phyloP scores from a whole-genome alignment of 2,797 vertebrate genomes.

The Bufotes viridis region DNA sequence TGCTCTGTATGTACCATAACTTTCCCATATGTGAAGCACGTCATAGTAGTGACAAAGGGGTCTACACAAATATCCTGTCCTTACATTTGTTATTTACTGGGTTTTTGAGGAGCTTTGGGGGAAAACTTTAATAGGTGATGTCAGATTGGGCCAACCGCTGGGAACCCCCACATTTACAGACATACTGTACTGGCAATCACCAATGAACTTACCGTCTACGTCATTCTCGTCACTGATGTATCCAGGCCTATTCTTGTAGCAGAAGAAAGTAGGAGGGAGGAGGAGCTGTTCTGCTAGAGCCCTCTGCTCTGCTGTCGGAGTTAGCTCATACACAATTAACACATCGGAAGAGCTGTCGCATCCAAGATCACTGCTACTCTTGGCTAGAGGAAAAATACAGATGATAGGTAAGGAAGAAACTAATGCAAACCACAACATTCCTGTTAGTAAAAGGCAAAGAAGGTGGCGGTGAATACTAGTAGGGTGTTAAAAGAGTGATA shows the following conservation, averaged over 20 bases:
- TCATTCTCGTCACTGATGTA: constrained; percentile 87
- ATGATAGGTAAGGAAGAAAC: neutral
- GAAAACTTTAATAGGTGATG: too few species aligned
- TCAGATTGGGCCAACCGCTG: too few species aligned
- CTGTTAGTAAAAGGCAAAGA: neutral
- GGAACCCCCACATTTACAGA: too few species aligned
- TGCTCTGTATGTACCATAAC: neutral
- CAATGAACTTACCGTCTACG: constrained; percentile 84
- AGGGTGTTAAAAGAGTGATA: neutral
- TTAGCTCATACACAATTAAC: constrained; percentile 83
- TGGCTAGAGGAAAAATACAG: neutral
- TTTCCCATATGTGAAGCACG: neutral
- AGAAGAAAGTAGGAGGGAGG: constrained; percentile 93
- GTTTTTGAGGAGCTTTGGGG: too few species aligned
- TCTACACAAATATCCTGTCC: too few species aligned
- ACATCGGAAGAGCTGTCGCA: constrained; percentile 78
- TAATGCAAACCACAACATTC: neutral
- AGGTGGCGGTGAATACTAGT: neutral
- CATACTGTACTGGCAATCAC: too few species aligned
- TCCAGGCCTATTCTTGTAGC: constrained; percentile 90
- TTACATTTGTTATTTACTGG: too few species aligned
- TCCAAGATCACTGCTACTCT: constrained; percentile 66
- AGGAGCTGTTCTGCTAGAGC: constrained; percentile 83
- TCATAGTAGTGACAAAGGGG: neutral
- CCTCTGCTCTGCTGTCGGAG: constrained; percentile 86